Percentiles rank a stretch among this genome's conserved stretches.
Conservation (phyloP, 2,113 vertebrate genomes). For the Mirza zaza region DNA sequence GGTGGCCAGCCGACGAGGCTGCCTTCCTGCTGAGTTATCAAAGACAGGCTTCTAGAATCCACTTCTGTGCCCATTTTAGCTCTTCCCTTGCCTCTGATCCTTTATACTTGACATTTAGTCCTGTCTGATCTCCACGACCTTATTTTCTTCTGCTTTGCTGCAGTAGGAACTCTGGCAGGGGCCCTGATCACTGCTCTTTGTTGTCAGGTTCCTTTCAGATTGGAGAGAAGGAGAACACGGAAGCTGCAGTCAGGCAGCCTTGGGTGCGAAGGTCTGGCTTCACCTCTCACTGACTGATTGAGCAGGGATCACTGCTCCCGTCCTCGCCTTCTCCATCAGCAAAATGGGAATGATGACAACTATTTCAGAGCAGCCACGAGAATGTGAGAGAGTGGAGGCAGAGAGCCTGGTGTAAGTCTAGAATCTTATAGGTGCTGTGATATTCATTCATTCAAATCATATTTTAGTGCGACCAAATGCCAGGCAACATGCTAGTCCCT, state of each 20-base stretch:
- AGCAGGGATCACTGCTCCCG: not conserved
- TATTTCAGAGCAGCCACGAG: not conserved
- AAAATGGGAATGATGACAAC: not conserved
- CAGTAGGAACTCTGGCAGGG: not conserved
- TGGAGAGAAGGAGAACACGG: not conserved
- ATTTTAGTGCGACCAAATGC: not conserved
- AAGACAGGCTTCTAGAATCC: not conserved
- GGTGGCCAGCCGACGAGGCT: not conserved
- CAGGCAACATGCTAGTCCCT: not conserved
- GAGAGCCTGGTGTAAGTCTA: not conserved
- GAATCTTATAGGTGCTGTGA: not conserved
- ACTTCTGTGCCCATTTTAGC: not conserved
- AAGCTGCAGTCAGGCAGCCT: not conserved
- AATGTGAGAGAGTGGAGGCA: not conserved
- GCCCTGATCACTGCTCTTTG: not conserved
- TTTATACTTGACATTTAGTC: conserved; percentile 20
- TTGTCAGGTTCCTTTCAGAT: not conserved
- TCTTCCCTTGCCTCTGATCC: conserved; percentile 28
- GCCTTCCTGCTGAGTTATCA: conserved; percentile 17
- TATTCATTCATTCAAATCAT: not conserved
- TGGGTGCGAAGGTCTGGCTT: not conserved
- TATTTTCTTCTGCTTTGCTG: not conserved
- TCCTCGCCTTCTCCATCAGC: not conserved
- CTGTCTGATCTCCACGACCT: not conserved
- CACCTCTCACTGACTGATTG: not conserved